Percentiles rank a stretch among this genome's conserved stretches.
Conservation (phyloP, 2,797 vertebrate genomes). For the Spatula versicolor region DNA sequence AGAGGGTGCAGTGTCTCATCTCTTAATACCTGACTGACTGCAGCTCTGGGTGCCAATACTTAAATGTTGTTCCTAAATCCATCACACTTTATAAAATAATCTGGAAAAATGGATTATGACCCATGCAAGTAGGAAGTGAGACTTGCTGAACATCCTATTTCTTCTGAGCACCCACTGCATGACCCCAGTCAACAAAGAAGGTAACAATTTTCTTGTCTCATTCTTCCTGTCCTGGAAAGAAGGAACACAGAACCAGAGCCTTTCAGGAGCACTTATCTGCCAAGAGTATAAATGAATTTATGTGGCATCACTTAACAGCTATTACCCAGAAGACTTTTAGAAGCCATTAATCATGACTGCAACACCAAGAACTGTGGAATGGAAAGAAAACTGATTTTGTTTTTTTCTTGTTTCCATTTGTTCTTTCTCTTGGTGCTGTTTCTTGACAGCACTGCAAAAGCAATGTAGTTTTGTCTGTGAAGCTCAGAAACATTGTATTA, state of each 20-base stretch:
- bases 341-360: constrained; percentile 34
- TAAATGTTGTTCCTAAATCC: neutral
- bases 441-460: neutral
- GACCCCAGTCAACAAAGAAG: neutral
- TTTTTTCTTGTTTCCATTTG: neutral
- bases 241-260: constrained; percentile 16
- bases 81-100: neutral
- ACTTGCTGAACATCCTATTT: neutral
- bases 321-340: neutral
- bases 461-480: neutral
- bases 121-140: neutral
- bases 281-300: constrained; percentile 31
- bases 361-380: constrained; percentile 32
- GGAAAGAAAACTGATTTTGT: constrained; percentile 30
- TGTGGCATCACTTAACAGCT: constrained; percentile 6
- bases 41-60: neutral
- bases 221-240: neutral
- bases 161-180: neutral
- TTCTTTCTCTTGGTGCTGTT: fast-evolving
- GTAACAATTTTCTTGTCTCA: neutral
- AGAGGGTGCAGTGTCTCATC: neutral
- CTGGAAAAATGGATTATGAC: neutral
- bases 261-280: neutral
- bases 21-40: neutral
- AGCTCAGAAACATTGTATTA: neutral